Evolutionary conservation across 2,888 invertebrate species (phyloP).

Genomic region (Acleris holmiana): DNA sequence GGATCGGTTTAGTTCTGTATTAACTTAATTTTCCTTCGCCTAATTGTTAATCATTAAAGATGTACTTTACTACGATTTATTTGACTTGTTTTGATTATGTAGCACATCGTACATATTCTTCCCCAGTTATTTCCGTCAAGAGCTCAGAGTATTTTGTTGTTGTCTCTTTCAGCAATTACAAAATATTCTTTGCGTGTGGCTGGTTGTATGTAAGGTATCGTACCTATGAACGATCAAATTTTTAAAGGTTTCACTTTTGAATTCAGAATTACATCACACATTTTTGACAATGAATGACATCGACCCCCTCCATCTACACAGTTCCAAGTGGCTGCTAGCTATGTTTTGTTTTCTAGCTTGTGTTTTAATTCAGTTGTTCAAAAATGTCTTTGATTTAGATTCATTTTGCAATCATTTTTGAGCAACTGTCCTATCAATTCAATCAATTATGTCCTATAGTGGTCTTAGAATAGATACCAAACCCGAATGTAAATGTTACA

Average conservation of each 20-base stretch:
- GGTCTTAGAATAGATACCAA: conserved; percentile 47
- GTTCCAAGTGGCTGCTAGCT: conserved; percentile 52
- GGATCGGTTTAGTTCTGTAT: no score
- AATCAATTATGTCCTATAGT: conserved; percentile 46
- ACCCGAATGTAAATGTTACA: conserved; percentile 46
- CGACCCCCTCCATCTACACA: conserved; percentile 58
- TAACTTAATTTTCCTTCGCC: no score
- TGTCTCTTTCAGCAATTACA: conserved; percentile 89
- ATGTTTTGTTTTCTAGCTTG: conserved; percentile 34
- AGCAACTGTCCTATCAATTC: conserved; percentile 41
- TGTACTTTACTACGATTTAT: not conserved
- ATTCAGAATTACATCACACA: conserved; percentile 74
- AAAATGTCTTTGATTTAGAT: conserved; percentile 42
- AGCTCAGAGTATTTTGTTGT: conserved; percentile 83
- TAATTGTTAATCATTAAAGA: no score
- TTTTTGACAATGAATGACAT: conserved; percentile 74
- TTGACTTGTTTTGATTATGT: not conserved
- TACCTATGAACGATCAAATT: conserved; percentile 67
- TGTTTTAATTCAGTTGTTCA: conserved; percentile 36
- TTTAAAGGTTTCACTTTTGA: conserved; percentile 72
- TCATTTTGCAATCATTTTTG: conserved; percentile 48
- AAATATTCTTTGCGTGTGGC: conserved; percentile 94
- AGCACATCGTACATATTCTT: conserved; percentile 2
- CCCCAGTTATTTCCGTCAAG: conserved; percentile 43
- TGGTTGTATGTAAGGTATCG: conserved; percentile 93